phyloP scores from a whole-genome alignment of 2,888 invertebrate genomes.

The Zootermopsis nevadensis region DNA sequence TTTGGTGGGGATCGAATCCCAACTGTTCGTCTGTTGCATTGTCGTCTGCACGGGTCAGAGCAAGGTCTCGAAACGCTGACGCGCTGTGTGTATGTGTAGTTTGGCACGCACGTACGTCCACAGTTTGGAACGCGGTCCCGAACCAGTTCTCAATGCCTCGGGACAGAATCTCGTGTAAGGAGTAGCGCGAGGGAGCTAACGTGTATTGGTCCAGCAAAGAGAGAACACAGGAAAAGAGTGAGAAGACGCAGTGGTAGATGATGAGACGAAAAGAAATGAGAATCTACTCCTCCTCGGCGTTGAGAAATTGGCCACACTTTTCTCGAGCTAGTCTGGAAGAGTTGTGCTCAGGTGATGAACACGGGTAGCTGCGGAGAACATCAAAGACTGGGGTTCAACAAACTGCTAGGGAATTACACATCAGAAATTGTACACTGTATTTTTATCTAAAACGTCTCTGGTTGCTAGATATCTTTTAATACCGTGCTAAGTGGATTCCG shows the following conservation, averaged over 20 bases:
- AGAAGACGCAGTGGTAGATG: neutral
- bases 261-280: conserved; percentile 19
- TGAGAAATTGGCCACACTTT: neutral
- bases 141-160: conserved; percentile 20
- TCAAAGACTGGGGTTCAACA: neutral
- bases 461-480: too few species aligned
- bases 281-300: neutral
- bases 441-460: too few species aligned
- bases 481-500: too few species aligned
- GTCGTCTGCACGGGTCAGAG: too few species aligned
- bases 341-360: neutral
- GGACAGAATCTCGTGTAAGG: conserved; percentile 28
- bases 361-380: conserved; percentile 2
- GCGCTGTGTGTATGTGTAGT: neutral
- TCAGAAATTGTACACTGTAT: neutral
- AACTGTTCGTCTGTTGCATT: too few species aligned
- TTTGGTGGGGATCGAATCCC: too few species aligned
- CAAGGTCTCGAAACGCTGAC: neutral
- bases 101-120: neutral
- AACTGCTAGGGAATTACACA: neutral
- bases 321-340: neutral
- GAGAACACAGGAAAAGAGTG: neutral
- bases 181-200: neutral
- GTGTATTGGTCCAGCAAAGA: conserved; percentile 19
- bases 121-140: conserved; percentile 10